Base-by-base conservation (phyloP, 1,140 invertebrate species). In the Mamestra configurata region DNA sequence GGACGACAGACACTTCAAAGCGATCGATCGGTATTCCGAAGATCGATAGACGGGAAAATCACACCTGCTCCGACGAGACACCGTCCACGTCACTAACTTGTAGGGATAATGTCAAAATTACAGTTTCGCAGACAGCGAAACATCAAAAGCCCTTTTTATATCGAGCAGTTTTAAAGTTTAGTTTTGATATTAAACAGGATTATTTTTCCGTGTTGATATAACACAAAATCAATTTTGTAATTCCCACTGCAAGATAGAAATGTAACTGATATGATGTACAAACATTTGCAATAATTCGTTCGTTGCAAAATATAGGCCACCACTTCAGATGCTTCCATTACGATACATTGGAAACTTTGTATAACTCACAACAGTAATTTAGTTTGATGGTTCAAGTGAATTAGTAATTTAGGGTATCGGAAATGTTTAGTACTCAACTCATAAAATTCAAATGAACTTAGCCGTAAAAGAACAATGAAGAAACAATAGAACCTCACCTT, bases 11-110 rank as follows among this genome's bases (percentile, higher is more conserved):
- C 55, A 86, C 93, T 89, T 94, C 93, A 94, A 94, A 94, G 93
- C 84, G 87, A 93, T 94, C 92, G 89, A 94, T 92, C 83, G 86
- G 88, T 91, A 90, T 92, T 93, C 90, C 84, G 86, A 80, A 89
- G 86, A 89, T 90, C 88, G 88, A 89, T 89, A 84, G 78, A 84
- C 80, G 75, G 76, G 84, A 84, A n/a, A 31, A 83, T 80, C 82
- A 68, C 70, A 70, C 75, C 80, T 83, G 82, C 57, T 66, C 66
- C 53, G 68, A 68, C 40, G 53, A 59, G 20, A 72, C 70, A 35
- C 55, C 20, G 27, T 18, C 37, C 27, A 55, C 53, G 31, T 57
- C 71, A 43, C 37, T 73, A 73, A 43, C 49, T 57, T 40, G 22
- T 76, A 76, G 57, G 73, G 20, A 64, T 64, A 61, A 49, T 53